Evolutionary conservation across 2,888 invertebrate genomes (phyloP), one percentile per base, ranked within the genome.

Genomic region (Clivina fossor): DNA sequence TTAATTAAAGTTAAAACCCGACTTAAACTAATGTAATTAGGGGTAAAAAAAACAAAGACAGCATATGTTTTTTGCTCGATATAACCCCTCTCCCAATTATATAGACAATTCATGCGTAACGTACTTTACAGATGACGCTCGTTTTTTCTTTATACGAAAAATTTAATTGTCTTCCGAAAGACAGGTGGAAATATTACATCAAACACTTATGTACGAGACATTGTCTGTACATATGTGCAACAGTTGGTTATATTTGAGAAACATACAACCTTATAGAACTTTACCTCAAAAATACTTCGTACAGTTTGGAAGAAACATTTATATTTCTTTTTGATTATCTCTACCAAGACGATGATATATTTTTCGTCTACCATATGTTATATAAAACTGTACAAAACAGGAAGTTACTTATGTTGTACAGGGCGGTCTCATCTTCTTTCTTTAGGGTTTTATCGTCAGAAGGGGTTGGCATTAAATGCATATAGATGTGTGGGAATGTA

Each of bases 401-500:
- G 30, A 9, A 32, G 46, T 46, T 33, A 5, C n/a, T n/a, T 22
- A 28, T 15, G 28, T 16, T 16, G 2, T 22, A 16, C 16, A 22
- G 26, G 35, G 7, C 38, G 16, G 22, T 11, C 22, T 22, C 11
- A 37, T 22, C 35, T 5, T 11, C 5, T 8, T 8, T 33, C 4
- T 33, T 33, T 33, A 33, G 4, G 7, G 13, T 32, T 1, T n/a
- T n/a, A n/a, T n/a, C n/a, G n/a, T n/a, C n/a, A n/a, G n/a, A n/a
- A n/a, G n/a, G n/a, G n/a, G n/a, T n/a, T n/a, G n/a, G n/a, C n/a
- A n/a, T n/a, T n/a, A n/a, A n/a, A n/a, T n/a, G n/a, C n/a, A n/a
- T n/a, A n/a, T n/a, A n/a, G n/a, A n/a, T n/a, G n/a, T n/a, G 49
- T 49, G 49, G 37, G 49, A 49, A 49, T 49, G 35, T 49, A 35